phyloP scores from a whole-genome alignment of 2,888 invertebrate species.

The Quadriops clusia region DNA sequence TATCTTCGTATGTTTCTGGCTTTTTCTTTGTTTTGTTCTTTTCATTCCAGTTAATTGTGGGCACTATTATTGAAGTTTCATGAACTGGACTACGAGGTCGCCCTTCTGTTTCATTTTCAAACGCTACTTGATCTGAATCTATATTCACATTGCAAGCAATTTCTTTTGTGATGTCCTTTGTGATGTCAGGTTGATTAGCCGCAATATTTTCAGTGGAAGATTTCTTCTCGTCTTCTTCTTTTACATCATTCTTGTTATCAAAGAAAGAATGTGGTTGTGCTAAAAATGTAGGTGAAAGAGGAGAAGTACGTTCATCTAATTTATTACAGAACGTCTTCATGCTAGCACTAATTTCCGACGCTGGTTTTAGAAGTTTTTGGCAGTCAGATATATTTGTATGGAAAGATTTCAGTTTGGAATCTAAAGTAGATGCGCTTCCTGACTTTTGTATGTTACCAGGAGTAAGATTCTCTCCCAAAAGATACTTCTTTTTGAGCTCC shows the following conservation, averaged over 20 bases:
- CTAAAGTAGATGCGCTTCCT: slow-evolving; percentile 71
- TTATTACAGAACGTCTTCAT: slow-evolving; percentile 54
- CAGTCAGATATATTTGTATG: slow-evolving; percentile 79
- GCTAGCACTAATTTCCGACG: slow-evolving; percentile 53
- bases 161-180: too few species aligned
- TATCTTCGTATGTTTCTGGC: slow-evolving; percentile 14
- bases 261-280: too few species aligned
- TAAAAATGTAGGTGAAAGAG: slow-evolving; percentile 27
- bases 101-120: slow-evolving; percentile 35
- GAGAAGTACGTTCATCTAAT: slow-evolving; percentile 31
- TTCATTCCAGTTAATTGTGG: slow-evolving; percentile 47
- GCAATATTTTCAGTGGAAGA: too few species aligned
- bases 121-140: slow-evolving; percentile 9
- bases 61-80: slow-evolving; percentile 53
- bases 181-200: too few species aligned
- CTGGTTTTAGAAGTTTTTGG: slow-evolving; percentile 74
- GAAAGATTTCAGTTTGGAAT: slow-evolving; percentile 73
- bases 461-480: slow-evolving; percentile 57
- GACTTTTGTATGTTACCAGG: slow-evolving; percentile 67
- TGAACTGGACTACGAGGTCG: slow-evolving; percentile 50
- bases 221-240: slow-evolving; percentile 8
- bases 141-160: too few species aligned
- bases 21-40: slow-evolving; percentile 33
- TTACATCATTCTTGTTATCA: slow-evolving; percentile 10
- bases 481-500: slow-evolving; percentile 74